These are phyloP conservation scores for Melinopterus prodromus DNA, from an alignment of 2,888 invertebrate species.

Conservation along the genomic window DNA sequence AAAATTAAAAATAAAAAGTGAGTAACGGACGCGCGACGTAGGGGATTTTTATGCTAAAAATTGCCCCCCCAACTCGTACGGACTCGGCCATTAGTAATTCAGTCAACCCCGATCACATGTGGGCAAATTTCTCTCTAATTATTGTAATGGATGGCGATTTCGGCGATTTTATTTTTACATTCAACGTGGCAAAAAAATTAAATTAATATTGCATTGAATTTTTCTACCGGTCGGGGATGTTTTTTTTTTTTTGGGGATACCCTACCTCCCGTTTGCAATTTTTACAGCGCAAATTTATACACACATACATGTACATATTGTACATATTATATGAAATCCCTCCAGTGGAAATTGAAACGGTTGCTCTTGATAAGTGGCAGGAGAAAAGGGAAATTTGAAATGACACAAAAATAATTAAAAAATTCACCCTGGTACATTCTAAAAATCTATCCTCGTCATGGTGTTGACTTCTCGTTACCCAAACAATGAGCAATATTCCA, in stretches of 20 bases:
- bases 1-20: slow-evolving; percentile 47
- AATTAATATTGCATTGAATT: slow-evolving; percentile 43
- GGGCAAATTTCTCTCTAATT: slow-evolving; percentile 56
- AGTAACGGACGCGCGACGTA: slow-evolving; percentile 11
- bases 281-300: slow-evolving; percentile 13
- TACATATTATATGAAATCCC: background rate
- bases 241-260: slow-evolving; percentile 10
- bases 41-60: slow-evolving; percentile 49
- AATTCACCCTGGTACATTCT: no score
- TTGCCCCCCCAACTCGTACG: slow-evolving; percentile 52
- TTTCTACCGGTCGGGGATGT: slow-evolving; percentile 20
- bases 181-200: slow-evolving; percentile 50
- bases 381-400: slow-evolving; percentile 14
- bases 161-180: slow-evolving; percentile 56
- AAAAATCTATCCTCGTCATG: no score
- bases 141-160: slow-evolving; percentile 58
- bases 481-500: no score
- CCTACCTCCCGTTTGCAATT: slow-evolving; percentile 11
- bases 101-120: slow-evolving; percentile 57
- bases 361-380: background rate
- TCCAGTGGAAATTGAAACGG: slow-evolving; percentile 16
- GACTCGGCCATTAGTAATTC: slow-evolving; percentile 53
- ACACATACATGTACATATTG: slow-evolving; percentile 11
- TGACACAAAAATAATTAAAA: background rate
- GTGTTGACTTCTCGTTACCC: no score